phyloP scores from a whole-genome alignment of 2,797 vertebrate genomes.

The Propithecus perrieri region DNA sequence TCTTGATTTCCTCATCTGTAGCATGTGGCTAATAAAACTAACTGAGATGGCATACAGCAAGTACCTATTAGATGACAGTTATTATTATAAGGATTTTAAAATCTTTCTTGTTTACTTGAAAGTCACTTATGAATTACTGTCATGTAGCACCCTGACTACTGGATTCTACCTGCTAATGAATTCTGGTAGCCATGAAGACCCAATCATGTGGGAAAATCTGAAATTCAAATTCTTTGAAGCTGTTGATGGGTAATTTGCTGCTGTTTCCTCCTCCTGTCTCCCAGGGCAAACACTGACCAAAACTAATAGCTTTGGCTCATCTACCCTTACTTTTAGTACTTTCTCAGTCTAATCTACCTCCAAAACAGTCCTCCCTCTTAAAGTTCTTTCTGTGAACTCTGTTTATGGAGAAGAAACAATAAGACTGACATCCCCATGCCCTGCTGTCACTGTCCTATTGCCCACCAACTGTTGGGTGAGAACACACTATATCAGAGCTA shows the following conservation, averaged over 20 bases:
- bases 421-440: not conserved
- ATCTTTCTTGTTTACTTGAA: not conserved
- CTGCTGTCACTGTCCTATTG: not conserved
- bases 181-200: not conserved
- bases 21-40: not conserved
- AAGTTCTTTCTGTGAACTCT: conserved; percentile 35
- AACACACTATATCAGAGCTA: conserved; percentile 36
- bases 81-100: not conserved
- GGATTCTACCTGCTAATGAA: not conserved
- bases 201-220: not conserved
- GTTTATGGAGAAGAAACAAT: not conserved
- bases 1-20: not conserved
- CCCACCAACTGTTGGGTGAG: not conserved
- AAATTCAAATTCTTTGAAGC: not conserved
- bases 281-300: not conserved
- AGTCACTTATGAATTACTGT: not conserved
- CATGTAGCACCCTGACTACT: not conserved
- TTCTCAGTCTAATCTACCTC: not conserved
- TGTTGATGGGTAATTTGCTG: not conserved
- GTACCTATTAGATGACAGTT: not conserved
- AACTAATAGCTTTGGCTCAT: not conserved
- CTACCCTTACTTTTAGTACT: not conserved
- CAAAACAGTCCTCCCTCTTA: not conserved
- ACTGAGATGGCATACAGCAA: not conserved
- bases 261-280: not conserved